phyloP scores from a whole-genome alignment of 2,113 vertebrate species.

The Cyanocitta stelleri region DNA sequence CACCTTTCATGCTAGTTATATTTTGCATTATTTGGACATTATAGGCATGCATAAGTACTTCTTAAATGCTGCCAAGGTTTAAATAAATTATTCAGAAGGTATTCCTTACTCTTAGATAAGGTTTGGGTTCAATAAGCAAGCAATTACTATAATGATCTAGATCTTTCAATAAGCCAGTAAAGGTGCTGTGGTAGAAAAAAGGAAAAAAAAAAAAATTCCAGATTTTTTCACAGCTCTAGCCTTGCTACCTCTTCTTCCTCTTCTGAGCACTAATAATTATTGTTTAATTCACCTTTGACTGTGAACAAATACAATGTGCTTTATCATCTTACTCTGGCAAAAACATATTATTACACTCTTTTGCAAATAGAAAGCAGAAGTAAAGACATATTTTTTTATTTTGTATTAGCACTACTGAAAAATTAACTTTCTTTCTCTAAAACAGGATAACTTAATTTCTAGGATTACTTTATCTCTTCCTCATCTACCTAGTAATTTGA shows the following conservation, averaged over 20 bases:
- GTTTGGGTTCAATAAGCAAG: not conserved
- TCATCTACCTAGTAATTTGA: not conserved
- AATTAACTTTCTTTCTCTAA: not conserved
- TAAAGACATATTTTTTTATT: not conserved
- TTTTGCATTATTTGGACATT: not conserved
- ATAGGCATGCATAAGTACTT: not conserved
- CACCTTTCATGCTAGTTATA: not conserved
- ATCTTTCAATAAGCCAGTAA: not conserved
- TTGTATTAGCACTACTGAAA: not conserved
- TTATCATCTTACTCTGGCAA: not conserved
- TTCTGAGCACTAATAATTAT: not conserved
- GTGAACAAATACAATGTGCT: not conserved
- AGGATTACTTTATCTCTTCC: not conserved
- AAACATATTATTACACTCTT: not conserved
- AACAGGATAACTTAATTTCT: not conserved
- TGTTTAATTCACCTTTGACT: not conserved
- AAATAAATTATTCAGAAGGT: conserved; percentile 5
- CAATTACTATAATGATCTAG: not conserved
- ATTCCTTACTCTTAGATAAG: not conserved
- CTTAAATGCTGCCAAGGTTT: not conserved
- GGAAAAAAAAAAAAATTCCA: not conserved
- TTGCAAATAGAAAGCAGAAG: not conserved
- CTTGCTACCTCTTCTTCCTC: not conserved
- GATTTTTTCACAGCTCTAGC: not conserved
- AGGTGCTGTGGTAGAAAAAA: not conserved